Percentiles rank a stretch among this genome's conserved stretches.
These are phyloP conservation scores for Hypselothyrea guttata DNA, from an alignment of 2,888 invertebrate genomes.

Conservation along the genomic window DNA sequence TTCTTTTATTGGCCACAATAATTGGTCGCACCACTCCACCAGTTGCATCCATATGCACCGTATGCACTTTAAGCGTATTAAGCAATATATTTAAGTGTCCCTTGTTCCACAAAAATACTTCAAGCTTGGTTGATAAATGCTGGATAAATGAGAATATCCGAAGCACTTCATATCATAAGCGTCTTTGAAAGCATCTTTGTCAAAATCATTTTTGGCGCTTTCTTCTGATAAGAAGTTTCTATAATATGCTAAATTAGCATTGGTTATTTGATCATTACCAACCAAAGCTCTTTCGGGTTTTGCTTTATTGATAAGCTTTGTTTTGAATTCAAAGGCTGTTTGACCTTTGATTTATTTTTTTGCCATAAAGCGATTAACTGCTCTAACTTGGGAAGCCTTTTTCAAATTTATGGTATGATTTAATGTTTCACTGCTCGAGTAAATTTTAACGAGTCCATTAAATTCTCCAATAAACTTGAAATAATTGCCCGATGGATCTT, in stretches of 20 bases:
- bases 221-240: too few species aligned
- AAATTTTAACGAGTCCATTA: too few species aligned
- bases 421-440: too few species aligned
- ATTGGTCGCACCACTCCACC: constrained; percentile 1
- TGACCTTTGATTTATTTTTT: not conserved
- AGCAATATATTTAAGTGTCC: not conserved
- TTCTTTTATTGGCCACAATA: not conserved
- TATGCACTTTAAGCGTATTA: not conserved
- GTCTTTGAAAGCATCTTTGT: not conserved
- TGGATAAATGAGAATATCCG: too few species aligned
- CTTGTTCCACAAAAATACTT: not conserved
- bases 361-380: not conserved
- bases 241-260: too few species aligned
- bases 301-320: not conserved
- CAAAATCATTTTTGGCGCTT: not conserved
- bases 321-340: constrained; percentile 1
- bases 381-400: not conserved
- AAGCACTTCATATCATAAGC: too few species aligned
- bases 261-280: not conserved
- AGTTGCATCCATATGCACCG: constrained; percentile 7
- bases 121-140: too few species aligned
- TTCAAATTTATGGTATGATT: too few species aligned
- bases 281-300: not conserved
- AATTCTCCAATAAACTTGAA: not conserved
- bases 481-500: not conserved